A percentile compares a stretch with the other conserved stretches of the same genome.
Conservation (phyloP, 1,140 invertebrate genomes). For the Cotesia glomerata region DNA sequence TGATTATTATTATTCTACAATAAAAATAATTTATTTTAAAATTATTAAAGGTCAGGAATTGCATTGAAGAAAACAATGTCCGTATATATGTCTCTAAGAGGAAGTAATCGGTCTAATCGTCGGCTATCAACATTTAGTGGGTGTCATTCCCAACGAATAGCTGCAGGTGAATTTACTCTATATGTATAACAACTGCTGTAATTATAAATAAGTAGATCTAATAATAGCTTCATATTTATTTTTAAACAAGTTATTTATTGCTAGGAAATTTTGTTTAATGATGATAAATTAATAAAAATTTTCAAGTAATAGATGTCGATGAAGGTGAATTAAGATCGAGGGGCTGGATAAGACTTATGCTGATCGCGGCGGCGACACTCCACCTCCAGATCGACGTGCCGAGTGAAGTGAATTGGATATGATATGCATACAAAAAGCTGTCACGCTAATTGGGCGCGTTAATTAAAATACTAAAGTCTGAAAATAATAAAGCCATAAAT, state of each 20-base stretch:
- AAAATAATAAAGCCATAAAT: no score
- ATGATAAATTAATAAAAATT: neutral
- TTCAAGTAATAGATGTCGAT: conserved; percentile 47
- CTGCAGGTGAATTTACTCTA: conserved; percentile 42
- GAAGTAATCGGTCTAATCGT: conserved; percentile 58
- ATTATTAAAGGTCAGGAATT: conserved; percentile 61
- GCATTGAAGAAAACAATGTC: conserved; percentile 67
- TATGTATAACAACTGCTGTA: no score
- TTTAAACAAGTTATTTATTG: no score
- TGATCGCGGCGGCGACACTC: conserved; percentile 42
- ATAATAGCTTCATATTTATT: no score
- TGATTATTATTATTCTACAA: neutral
- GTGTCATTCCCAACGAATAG: conserved; percentile 50
- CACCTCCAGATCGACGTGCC: conserved; percentile 44
- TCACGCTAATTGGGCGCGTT: no score
- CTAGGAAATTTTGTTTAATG: no score
- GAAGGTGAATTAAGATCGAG: conserved; percentile 40
- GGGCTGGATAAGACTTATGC: conserved; percentile 47
- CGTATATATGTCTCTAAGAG: conserved; percentile 64
- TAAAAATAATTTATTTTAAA: conserved; percentile 10
- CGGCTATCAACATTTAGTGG: conserved; percentile 62
- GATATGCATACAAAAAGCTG: conserved; percentile 6
- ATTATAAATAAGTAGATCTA: neutral
- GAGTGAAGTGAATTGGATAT: conserved; percentile 49
- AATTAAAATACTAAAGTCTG: no score